Conservation (phyloP, 2,797 vertebrate genomes). For the Dendrocincla fuliginosa region DNA sequence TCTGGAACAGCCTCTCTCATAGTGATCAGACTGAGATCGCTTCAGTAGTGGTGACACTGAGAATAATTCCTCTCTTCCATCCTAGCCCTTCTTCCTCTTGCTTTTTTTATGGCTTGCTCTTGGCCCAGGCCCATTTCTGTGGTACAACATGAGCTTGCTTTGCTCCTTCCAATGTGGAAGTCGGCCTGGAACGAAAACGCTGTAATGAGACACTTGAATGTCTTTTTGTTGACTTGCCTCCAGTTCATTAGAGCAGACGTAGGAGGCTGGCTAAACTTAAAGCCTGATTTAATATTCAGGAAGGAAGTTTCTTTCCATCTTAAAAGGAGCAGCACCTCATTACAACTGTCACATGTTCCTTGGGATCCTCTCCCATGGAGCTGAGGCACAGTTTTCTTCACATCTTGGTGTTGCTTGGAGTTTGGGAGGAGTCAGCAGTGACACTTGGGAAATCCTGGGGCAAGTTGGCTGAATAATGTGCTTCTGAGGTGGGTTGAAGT, state of each 20-base stretch:
- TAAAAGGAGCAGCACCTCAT: constrained; percentile 6
- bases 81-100: not conserved
- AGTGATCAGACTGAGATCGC: not conserved
- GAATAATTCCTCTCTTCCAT: not conserved
- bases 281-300: constrained; percentile 42
- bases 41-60: not conserved
- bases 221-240: constrained; percentile 26
- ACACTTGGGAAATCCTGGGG: not conserved
- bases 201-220: not conserved
- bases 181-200: not conserved
- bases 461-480: not conserved
- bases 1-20: not conserved
- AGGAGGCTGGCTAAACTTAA: constrained; percentile 45
- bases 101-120: not conserved
- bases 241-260: constrained; percentile 39
- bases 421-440: not conserved
- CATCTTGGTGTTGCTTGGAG: not conserved
- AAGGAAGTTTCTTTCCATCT: constrained; percentile 54
- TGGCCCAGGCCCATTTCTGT: not conserved
- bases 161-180: not conserved
- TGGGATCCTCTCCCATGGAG: not conserved
- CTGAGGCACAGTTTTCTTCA: not conserved
- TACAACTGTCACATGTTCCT: not conserved
- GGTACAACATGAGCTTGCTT: not conserved
- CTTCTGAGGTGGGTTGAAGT: not conserved